Evolutionary conservation across 2,113 vertebrate genomes (phyloP).

Genomic region (Uria lomvia): DNA sequence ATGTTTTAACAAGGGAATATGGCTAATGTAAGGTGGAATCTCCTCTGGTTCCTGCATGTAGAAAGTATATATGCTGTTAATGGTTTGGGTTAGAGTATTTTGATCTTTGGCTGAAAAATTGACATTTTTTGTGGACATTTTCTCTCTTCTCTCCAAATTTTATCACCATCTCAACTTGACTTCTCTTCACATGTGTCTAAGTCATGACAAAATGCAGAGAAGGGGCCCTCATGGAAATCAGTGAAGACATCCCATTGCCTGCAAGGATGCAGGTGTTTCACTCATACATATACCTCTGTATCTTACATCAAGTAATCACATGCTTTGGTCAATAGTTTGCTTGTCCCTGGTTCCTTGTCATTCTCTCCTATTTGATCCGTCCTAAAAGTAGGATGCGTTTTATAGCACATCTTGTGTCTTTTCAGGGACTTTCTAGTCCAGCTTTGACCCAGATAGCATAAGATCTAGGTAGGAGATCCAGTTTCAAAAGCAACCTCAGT

Average conservation of each 20-base stretch:
- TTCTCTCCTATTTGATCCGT: background rate
- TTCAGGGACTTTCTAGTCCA: background rate
- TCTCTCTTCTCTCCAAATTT: background rate
- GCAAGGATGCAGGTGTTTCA: background rate
- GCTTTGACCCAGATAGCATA: background rate
- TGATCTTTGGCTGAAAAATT: background rate
- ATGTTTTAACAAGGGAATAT: background rate
- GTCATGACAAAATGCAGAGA: background rate
- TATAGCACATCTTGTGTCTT: background rate
- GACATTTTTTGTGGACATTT: background rate
- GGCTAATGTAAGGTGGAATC: background rate
- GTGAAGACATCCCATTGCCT: background rate
- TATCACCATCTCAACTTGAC: background rate
- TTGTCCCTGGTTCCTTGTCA: background rate
- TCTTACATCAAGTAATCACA: background rate
- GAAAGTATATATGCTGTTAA: background rate
- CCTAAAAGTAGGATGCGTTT: background rate
- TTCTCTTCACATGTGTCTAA: background rate
- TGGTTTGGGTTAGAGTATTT: background rate
- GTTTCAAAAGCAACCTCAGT: background rate
- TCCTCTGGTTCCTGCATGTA: background rate
- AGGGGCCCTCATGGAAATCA: background rate
- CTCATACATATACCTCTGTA: rapidly evolving
- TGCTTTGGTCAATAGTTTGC: background rate
- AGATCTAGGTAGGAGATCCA: background rate